Evolutionary conservation across 2,888 invertebrate species (phyloP).

Genomic region (Erebia palarica): DNA sequence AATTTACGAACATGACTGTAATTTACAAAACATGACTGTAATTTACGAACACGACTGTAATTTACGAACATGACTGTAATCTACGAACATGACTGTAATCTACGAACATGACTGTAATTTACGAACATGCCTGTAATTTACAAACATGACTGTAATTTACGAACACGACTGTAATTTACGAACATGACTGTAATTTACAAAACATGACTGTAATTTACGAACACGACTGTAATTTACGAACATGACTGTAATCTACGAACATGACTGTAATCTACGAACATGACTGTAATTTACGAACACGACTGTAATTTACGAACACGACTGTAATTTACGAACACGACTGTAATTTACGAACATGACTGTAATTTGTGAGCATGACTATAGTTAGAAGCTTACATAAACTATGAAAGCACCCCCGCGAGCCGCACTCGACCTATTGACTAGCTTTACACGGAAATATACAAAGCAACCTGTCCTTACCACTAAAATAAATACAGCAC

Average conservation of each 20-base stretch:
- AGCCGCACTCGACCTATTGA: constrained; percentile 42
- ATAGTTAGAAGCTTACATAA: neutral
- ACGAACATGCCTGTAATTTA: neutral
- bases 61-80: neutral
- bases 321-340: neutral
- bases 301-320: neutral
- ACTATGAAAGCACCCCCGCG: neutral
- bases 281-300: neutral
- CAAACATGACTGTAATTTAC: neutral
- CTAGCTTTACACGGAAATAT: constrained; percentile 50
- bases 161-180: neutral
- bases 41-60: neutral
- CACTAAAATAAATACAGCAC: constrained; percentile 32
- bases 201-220: neutral
- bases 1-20: no score
- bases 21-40: no score
- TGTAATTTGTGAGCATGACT: neutral
- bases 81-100: neutral
- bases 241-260: neutral
- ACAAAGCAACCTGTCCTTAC: constrained; percentile 32
- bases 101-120: neutral
- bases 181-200: neutral
- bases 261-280: neutral
- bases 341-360: neutral
- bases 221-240: neutral